Percentiles rank a stretch among this genome's conserved stretches.
Conservation (phyloP, 2,113 vertebrate species). For the Rhinoptilus africanus region DNA sequence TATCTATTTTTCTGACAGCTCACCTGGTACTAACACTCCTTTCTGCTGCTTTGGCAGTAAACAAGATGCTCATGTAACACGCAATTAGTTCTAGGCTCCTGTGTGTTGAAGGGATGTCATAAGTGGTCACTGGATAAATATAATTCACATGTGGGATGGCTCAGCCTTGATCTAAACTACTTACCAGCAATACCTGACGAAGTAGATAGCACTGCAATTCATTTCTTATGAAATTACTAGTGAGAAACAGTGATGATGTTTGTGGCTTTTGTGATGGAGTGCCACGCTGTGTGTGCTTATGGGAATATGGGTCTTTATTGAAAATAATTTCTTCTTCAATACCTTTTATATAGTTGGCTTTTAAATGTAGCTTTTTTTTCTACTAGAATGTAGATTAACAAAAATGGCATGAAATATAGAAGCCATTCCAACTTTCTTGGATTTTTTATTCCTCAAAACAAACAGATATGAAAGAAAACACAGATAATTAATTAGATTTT, state of each 20-base stretch:
- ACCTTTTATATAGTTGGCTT: neutral
- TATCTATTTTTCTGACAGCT: neutral
- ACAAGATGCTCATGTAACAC: neutral
- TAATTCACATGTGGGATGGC: neutral
- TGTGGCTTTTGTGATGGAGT: neutral
- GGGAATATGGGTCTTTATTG: neutral
- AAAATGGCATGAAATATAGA: neutral
- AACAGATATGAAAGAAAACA: neutral
- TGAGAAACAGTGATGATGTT: neutral
- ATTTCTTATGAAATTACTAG: neutral
- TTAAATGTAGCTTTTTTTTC: neutral
- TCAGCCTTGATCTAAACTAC: neutral
- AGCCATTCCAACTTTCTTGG: neutral
- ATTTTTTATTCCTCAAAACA: neutral
- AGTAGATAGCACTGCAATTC: neutral
- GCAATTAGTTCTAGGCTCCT: neutral
- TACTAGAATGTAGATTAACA: neutral
- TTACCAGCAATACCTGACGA: neutral
- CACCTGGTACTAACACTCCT: neutral
- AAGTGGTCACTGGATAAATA: neutral
- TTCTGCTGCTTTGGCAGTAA: neutral
- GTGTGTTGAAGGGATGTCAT: rapidly evolving
- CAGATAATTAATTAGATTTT: neutral
- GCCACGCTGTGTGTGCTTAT: neutral
- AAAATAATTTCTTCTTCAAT: neutral